Evolutionary conservation across 2,113 vertebrate genomes (phyloP).

Genomic region (Trichechus manatus): DNA sequence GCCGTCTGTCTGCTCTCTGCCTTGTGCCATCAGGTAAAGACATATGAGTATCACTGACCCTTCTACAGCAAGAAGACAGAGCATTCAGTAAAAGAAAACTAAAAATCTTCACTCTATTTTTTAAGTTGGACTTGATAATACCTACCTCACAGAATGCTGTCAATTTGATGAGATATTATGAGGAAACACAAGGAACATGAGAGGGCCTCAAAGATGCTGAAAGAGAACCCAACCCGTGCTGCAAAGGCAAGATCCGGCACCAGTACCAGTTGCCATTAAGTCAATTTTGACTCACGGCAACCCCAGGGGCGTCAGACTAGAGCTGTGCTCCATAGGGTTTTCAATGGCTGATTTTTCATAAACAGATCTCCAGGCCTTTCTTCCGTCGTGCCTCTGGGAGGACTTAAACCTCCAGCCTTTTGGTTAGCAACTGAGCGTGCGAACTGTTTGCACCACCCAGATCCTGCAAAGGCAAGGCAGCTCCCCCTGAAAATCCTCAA

Average conservation of each 20-base stretch:
- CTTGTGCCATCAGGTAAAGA: neutral
- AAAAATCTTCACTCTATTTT: neutral
- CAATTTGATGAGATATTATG: neutral
- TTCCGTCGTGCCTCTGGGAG: neutral
- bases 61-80: neutral
- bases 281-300: no score
- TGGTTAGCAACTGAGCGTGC: neutral
- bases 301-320: neutral
- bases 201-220: fast-evolving
- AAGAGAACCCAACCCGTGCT: neutral
- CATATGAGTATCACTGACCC: neutral
- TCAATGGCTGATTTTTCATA: neutral
- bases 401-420: neutral
- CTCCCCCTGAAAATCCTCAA: neutral
- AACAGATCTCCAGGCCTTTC: neutral
- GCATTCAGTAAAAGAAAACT: neutral
- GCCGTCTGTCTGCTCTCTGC: neutral
- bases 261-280: no score
- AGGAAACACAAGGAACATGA: neutral
- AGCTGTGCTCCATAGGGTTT: neutral
- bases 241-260: neutral
- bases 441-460: neutral
- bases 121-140: neutral
- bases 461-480: neutral
- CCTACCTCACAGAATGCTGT: neutral